These are phyloP conservation scores for Mycalesis mineus DNA, from an alignment of 2,888 invertebrate species.

Conservation along the genomic window DNA sequence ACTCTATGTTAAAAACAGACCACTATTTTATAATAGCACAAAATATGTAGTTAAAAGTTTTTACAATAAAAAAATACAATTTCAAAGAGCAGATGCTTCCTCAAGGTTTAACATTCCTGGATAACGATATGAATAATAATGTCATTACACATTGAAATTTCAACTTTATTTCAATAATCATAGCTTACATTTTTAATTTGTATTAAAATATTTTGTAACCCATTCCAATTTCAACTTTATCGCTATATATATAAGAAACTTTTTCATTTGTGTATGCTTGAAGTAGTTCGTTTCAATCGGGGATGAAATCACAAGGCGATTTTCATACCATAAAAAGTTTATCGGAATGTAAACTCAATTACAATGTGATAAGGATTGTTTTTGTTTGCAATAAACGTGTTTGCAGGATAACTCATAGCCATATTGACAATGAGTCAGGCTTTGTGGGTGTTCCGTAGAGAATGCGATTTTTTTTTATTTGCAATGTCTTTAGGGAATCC, in stretches of 20 bases:
- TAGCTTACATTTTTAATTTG: conserved; percentile 1
- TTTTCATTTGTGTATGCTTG: background rate
- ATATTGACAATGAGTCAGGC: conserved; percentile 19
- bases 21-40: background rate
- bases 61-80: conserved; percentile 11
- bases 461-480: conserved; percentile 20
- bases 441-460: conserved; percentile 20
- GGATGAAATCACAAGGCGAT: conserved; percentile 6
- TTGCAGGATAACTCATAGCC: conserved; percentile 13
- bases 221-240: conserved; percentile 4
- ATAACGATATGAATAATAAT: conserved; percentile 15
- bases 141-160: conserved; percentile 4
- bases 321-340: conserved; percentile 5
- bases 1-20: too few relatives aligned
- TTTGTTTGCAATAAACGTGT: conserved; percentile 1
- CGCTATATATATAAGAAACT: background rate
- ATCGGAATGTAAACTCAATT: conserved; percentile 14
- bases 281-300: conserved; percentile 9
- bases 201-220: background rate
- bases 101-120: conserved; percentile 17
- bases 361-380: conserved; percentile 25
- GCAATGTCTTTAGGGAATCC: background rate
- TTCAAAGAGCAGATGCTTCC: conserved; percentile 14
- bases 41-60: background rate
- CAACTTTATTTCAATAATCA: background rate